A percentile compares a stretch with the other conserved stretches of the same genome.
phyloP scores from a whole-genome alignment of 2,113 vertebrate species.

The Plectropomus leopardus region DNA sequence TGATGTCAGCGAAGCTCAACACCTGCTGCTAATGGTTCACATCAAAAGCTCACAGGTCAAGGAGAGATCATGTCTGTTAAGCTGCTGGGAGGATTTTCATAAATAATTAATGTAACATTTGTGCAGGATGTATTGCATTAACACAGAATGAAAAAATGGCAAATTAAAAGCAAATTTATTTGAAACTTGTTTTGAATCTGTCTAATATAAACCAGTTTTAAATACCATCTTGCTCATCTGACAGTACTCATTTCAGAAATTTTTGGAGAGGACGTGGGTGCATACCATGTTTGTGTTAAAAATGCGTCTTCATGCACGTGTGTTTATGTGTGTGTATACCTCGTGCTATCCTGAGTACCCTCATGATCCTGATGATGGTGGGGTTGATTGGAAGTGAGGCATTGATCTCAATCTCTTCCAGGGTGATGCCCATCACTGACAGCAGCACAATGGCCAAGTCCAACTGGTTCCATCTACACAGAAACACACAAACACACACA shows the following conservation, averaged over 20 bases:
- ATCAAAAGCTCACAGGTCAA: neutral
- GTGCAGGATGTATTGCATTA: neutral
- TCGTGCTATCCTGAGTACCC: constrained; percentile 94
- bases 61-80: neutral
- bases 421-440: constrained; percentile 96
- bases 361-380: constrained; percentile 99
- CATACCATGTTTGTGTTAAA: neutral
- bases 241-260: neutral
- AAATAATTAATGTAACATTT: neutral
- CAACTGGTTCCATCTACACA: constrained; percentile 96
- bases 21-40: neutral
- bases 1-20: too few species aligned
- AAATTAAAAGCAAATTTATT: neutral
- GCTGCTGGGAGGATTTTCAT: neutral
- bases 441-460: constrained; percentile 97
- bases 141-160: neutral
- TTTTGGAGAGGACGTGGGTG: neutral
- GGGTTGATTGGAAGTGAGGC: constrained; percentile 98
- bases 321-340: constrained; percentile 81
- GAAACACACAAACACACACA: constrained; percentile 40
- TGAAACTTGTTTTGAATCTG: too few species aligned
- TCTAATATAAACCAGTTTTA: too few species aligned
- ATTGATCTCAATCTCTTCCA: constrained; percentile 98
- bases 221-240: too few species aligned
- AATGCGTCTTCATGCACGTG: constrained; percentile 2